These are phyloP conservation scores for Mobula birostris DNA, from an alignment of 2,113 vertebrate species.

Conservation along the genomic window DNA sequence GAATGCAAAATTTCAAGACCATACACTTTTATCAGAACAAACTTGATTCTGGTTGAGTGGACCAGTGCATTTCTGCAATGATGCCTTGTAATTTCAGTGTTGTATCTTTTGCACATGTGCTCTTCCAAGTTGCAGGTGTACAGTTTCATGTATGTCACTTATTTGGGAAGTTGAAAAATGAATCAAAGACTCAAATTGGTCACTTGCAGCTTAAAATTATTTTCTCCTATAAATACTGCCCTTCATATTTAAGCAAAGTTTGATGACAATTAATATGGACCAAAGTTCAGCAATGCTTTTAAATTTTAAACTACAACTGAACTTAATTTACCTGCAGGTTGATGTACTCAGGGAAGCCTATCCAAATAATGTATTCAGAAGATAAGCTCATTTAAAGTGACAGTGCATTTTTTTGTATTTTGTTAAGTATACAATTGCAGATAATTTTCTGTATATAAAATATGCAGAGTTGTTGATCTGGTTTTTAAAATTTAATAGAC, in stretches of 20 bases:
- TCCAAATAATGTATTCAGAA: neutral
- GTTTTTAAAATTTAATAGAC: slow-evolving; percentile 18
- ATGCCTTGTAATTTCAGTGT: neutral
- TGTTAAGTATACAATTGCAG: neutral
- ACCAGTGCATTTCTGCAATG: neutral
- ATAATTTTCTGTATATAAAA: neutral
- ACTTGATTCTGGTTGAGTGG: neutral
- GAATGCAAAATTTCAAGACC: neutral
- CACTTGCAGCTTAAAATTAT: neutral
- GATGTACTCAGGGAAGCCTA: neutral
- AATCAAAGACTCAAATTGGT: too few species aligned
- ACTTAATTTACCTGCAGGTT: neutral
- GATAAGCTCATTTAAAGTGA: neutral
- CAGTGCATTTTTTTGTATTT: neutral
- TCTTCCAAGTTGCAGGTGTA: neutral
- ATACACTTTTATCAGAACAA: neutral
- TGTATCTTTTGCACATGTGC: neutral
- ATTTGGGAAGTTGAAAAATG: neutral
- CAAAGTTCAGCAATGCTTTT: neutral
- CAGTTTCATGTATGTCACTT: neutral
- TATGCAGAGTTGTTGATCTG: neutral
- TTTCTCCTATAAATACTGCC: neutral
- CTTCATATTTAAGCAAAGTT: neutral
- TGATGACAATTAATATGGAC: neutral
- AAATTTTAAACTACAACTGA: neutral